Evolutionary conservation across 2,797 vertebrate species (phyloP), one percentile per base, ranked within the genome.

Genomic region (Philypnodon macrostomus): DNA sequence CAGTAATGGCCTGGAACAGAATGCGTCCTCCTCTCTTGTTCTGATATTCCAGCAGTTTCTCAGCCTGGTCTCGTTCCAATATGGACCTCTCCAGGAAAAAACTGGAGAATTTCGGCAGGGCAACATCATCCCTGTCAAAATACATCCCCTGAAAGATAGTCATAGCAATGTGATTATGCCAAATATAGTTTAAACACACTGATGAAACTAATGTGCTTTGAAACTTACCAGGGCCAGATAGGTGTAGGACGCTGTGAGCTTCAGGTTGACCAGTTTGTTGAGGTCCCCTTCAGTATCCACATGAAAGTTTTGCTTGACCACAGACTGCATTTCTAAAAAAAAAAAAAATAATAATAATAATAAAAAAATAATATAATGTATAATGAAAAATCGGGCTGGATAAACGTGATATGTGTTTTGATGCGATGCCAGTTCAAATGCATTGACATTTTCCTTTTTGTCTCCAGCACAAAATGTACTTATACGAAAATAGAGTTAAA

Each of bases 91-190:
- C 80, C 71, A 86, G 64, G 67, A 93, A 92, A 40, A 89, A 92
- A 1, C 45, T 64, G 11, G 88, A 86, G 48, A 93, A 89, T 0
- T 89, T 88, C 1, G 81, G 72, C 47, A 94, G 44, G 1, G 91
- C 91, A 21, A 93, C 84, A 4, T 94, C 91, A 26, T 93, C 91
- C 48, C 89, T 78, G 53, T 93, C 89, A 35, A 93, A 93, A 63
- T 89, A 93, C 85, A 89, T 88, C 0, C 87, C 88, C 93, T 94
- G 4, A 0, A 60, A 63, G 3, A 61, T 12, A 45, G 1, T n/a
- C n/a, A 35, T 0, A 4, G 2, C 13, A n/a, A 53, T 18, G 12
- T 21, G 23, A 31, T 1, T 8, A 15, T 36, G 16, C 16, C 7
- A 10, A 16, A 36, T 16, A 17, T 9, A n/a, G n/a, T n/a, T n/a